phyloP scores from a whole-genome alignment of 2,888 invertebrate species.

The Sinhomidia bicolor region DNA sequence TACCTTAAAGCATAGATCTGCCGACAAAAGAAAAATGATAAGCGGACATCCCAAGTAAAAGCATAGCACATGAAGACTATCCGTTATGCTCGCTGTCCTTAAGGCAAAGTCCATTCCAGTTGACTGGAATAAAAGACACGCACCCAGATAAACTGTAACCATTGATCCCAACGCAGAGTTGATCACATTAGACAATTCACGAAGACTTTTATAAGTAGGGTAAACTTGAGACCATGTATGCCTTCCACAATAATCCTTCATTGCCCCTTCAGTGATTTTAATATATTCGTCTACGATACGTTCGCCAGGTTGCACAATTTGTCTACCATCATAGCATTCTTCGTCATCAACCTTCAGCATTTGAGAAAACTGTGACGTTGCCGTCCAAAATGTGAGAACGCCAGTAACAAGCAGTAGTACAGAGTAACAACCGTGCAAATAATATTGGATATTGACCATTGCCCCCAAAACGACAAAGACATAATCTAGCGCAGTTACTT shows the following conservation, averaged over 20 bases:
- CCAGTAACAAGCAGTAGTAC: neutral
- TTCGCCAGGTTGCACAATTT: too few species aligned
- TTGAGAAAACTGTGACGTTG: neutral
- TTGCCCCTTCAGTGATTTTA: too few species aligned
- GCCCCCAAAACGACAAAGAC: conserved; percentile 9
- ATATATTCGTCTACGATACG: too few species aligned
- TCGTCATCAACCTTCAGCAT: neutral
- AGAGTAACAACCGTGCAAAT: neutral
- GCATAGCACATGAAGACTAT: neutral
- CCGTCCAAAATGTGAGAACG: conserved; percentile 37
- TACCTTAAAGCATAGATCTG: neutral
- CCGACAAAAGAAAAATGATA: neutral
- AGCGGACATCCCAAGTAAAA: neutral
- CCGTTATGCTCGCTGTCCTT: neutral
- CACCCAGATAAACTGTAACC: conserved; percentile 24
- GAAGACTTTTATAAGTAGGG: conserved; percentile 5
- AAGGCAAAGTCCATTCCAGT: conserved; percentile 19
- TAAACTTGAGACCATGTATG: conserved; percentile 36
- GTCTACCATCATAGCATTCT: too few species aligned
- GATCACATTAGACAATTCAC: neutral
- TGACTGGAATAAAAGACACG: conserved; percentile 8
- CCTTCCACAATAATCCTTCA: too few species aligned
- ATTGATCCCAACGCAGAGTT: conserved; percentile 33
- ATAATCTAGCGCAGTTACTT: neutral
- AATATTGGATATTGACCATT: neutral